Percentiles rank a stretch among this genome's conserved stretches.
phyloP scores from a whole-genome alignment of 2,888 invertebrate genomes.

The Sericinus montela region DNA sequence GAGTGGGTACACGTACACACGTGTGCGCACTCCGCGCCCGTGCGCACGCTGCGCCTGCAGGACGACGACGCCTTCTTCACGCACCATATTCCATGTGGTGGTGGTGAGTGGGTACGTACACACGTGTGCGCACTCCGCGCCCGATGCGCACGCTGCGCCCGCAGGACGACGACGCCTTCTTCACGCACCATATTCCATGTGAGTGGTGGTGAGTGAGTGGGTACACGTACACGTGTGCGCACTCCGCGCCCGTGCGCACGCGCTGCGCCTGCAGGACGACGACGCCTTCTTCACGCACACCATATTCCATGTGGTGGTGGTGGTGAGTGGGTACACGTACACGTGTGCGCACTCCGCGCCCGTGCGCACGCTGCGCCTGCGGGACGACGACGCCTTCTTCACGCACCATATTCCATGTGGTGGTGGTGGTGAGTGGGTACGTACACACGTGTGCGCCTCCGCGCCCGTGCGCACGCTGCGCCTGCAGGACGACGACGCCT shows the following conservation, averaged over 20 bases:
- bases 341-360: no score
- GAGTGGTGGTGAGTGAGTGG: constrained; percentile 24
- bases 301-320: neutral
- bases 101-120: no score
- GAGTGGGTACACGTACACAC: neutral
- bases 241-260: constrained; percentile 33
- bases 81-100: neutral
- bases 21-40: neutral
- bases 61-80: neutral
- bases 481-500: no score
- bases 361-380: no score
- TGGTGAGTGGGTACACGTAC: no score
- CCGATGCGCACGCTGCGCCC: no score
- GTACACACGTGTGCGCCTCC: neutral
- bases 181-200: constrained; percentile 85
- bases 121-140: no score
- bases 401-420: no score
- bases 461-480: no score
- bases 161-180: no score
- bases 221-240: neutral
- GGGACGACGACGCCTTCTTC: no score
- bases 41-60: neutral
- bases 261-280: neutral
- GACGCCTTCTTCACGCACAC: neutral
- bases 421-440: neutral